These are phyloP conservation scores for Orchesella flavescens DNA, from an alignment of 2,888 invertebrate genomes.

Conservation along the genomic window DNA sequence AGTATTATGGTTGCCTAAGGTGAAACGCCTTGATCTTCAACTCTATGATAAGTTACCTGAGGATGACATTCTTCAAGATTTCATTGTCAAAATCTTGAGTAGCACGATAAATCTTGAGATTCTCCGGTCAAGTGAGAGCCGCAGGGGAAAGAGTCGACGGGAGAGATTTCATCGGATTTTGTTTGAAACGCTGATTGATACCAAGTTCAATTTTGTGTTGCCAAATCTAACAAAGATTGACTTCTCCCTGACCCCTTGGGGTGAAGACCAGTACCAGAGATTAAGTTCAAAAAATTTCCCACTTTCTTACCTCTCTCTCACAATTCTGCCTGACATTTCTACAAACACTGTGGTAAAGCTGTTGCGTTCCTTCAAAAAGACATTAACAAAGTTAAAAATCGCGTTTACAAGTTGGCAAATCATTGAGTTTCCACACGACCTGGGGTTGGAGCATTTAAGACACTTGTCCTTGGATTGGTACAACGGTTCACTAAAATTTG, in stretches of 20 bases:
- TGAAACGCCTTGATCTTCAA: slow-evolving; percentile 60
- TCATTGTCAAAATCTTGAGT: slow-evolving; percentile 57
- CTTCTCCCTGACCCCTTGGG: slow-evolving; percentile 59
- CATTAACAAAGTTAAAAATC: slow-evolving; percentile 60
- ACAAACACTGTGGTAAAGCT: slow-evolving; percentile 50
- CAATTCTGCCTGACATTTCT: slow-evolving; percentile 57
- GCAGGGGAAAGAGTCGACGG: slow-evolving; percentile 54
- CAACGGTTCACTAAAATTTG: slow-evolving; percentile 63
- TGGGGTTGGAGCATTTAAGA: slow-evolving; percentile 39
- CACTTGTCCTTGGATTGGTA: slow-evolving; percentile 64
- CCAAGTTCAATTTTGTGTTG: slow-evolving; percentile 50
- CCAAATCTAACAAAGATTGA: slow-evolving; percentile 55
- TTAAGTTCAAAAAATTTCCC: slow-evolving; percentile 57
- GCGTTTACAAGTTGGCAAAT: slow-evolving; percentile 65
- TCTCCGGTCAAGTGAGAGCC: slow-evolving; percentile 57
- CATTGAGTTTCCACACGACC: slow-evolving; percentile 57
- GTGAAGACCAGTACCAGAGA: slow-evolving; percentile 55
- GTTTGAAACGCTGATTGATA: slow-evolving; percentile 59
- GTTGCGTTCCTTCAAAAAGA: slow-evolving; percentile 51
- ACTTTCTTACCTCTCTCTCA: slow-evolving; percentile 52
- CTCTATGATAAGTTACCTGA: slow-evolving; percentile 61
- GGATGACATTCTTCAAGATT: slow-evolving; percentile 52
- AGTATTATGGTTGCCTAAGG: slow-evolving; percentile 59
- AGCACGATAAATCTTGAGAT: slow-evolving; percentile 53
- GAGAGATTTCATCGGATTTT: slow-evolving; percentile 61